Evolutionary conservation across 2,113 vertebrate species (phyloP).

Genomic region (Amphiprion percula): DNA sequence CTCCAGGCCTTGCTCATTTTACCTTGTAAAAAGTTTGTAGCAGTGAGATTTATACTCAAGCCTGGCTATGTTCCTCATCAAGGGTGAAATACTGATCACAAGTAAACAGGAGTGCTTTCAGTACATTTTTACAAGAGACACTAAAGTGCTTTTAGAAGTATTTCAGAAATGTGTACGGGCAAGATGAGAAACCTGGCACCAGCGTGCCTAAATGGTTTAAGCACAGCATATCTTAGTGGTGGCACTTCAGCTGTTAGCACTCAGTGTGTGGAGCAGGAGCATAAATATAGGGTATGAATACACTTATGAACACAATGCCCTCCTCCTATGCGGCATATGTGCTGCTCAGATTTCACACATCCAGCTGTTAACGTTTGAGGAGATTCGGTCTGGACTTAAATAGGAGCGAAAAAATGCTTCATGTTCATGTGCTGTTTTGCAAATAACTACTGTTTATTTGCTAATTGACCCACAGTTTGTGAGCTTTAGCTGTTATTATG

Average conservation of each 20-base stretch:
- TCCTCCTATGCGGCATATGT: slow-evolving; percentile 50
- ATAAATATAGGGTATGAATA: slow-evolving; percentile 73
- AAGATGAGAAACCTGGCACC: slow-evolving; percentile 74
- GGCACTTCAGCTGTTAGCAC: slow-evolving; percentile 79
- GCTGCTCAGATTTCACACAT: slow-evolving; percentile 53
- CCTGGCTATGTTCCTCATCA: slow-evolving; percentile 50
- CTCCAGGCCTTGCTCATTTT: slow-evolving; percentile 60
- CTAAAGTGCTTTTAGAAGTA: slow-evolving; percentile 72
- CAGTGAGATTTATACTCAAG: slow-evolving; percentile 62
- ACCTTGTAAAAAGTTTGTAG: slow-evolving; percentile 75
- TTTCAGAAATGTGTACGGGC: slow-evolving; percentile 74
- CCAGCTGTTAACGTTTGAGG: slow-evolving; percentile 66
- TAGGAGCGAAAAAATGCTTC: background rate
- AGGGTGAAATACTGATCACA: slow-evolving; percentile 67
- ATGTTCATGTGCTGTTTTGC: background rate
- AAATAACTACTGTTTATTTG: background rate
- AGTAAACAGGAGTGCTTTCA: slow-evolving; percentile 76
- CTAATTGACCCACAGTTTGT: background rate
- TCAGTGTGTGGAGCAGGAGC: slow-evolving; percentile 58
- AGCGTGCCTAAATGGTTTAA: slow-evolving; percentile 78
- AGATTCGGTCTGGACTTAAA: background rate
- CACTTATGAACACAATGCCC: slow-evolving; percentile 67
- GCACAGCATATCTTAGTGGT: slow-evolving; percentile 70
- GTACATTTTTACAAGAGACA: slow-evolving; percentile 76
- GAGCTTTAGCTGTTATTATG: slow-evolving; percentile 5